Evolutionary conservation across 1,140 invertebrate genomes (phyloP).

Genomic region (Listronotus bonariensis): DNA sequence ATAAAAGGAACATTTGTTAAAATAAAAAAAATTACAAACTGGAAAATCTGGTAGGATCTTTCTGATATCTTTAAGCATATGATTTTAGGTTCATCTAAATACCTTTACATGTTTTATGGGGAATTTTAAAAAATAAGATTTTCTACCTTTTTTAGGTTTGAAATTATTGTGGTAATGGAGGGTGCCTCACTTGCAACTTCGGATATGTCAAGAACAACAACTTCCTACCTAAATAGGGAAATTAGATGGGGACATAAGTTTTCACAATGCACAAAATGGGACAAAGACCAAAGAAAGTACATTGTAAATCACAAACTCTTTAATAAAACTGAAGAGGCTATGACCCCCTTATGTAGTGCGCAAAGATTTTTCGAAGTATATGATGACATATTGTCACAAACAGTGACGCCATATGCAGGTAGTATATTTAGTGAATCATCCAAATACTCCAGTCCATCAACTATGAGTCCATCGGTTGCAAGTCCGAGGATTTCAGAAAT

Average conservation of each 20-base stretch:
- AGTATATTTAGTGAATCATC: constrained; percentile 1
- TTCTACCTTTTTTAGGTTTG: constrained; percentile 67
- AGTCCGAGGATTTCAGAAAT: constrained; percentile 8
- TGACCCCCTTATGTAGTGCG: constrained; percentile 90
- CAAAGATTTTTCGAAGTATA: constrained; percentile 64
- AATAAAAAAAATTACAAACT: no score
- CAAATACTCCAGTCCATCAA: constrained; percentile 26
- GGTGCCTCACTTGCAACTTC: constrained; percentile 80
- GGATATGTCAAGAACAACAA: constrained; percentile 72
- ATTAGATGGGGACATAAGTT: constrained; percentile 87
- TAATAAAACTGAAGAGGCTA: constrained; percentile 88
- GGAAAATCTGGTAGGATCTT: no score
- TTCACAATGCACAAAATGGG: constrained; percentile 53
- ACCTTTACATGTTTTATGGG: no score
- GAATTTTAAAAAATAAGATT: no score
- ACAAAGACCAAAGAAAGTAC: constrained; percentile 37
- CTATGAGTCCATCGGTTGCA: constrained; percentile 4
- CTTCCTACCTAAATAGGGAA: constrained; percentile 82
- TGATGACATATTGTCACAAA: constrained; percentile 24
- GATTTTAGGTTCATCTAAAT: no score
- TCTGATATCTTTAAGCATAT: no score
- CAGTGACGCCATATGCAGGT: neutral
- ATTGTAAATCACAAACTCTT: constrained; percentile 70
- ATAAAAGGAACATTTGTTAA: no score
- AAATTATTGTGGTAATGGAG: constrained; percentile 84